These are phyloP conservation scores for Ptychadena robeensis DNA, from an alignment of 2,797 vertebrate genomes.

Conservation along the genomic window DNA sequence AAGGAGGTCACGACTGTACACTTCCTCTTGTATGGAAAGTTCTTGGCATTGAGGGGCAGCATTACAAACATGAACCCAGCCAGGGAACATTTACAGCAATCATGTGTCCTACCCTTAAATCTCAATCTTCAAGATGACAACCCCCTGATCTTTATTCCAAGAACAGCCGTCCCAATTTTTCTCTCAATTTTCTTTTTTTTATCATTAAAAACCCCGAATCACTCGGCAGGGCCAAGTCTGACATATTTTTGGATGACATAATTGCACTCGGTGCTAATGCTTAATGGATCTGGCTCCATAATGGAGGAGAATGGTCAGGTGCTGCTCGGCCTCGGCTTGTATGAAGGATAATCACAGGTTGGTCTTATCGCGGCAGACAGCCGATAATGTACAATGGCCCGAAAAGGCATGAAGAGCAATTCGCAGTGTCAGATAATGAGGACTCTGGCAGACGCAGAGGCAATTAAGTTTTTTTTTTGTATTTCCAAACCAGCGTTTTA, in stretches of 20 bases:
- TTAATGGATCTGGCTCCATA: slow-evolving; percentile 15
- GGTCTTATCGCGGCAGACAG: background rate
- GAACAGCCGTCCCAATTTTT: background rate
- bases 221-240: background rate
- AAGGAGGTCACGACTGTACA: background rate
- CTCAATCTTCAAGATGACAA: background rate
- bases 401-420: background rate
- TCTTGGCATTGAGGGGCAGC: background rate
- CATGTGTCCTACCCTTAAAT: background rate
- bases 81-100: background rate
- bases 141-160: background rate
- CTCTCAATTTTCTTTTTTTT: background rate
- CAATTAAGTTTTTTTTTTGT: slow-evolving; percentile 3
- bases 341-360: background rate
- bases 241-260: slow-evolving; percentile 1
- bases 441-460: background rate
- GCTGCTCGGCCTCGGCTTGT: background rate
- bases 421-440: background rate
- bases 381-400: background rate
- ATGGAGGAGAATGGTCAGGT: slow-evolving; percentile 18
- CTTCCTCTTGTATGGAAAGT: background rate
- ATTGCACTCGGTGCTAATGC: background rate
- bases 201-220: slow-evolving; percentile 2
- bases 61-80: background rate
- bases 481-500: slow-evolving; percentile 1